Evolutionary conservation across 2,113 vertebrate genomes (phyloP).

Genomic region (Perca schrenkii): DNA sequence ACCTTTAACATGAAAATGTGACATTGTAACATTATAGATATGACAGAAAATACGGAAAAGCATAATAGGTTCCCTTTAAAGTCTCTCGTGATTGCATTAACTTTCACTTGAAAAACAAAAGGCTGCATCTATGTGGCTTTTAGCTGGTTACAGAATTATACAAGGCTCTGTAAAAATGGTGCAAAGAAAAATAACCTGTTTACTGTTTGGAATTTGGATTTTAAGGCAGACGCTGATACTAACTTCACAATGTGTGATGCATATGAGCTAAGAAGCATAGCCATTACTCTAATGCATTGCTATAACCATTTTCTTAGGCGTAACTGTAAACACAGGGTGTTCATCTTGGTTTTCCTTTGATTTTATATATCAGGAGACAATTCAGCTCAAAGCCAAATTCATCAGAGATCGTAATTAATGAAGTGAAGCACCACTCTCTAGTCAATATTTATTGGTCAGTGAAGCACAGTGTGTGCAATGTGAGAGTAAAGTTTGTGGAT

Average conservation of each 20-base stretch:
- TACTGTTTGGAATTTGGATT: not conserved
- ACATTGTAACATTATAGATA: too few species aligned
- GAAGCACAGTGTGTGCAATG: conserved; percentile 20
- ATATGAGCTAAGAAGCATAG: conserved; percentile 6
- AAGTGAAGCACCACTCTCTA: conserved; percentile 17
- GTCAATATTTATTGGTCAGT: conserved; percentile 61
- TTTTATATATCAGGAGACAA: conserved; percentile 14
- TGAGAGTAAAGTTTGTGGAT: conserved; percentile 9
- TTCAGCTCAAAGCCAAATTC: conserved; percentile 35
- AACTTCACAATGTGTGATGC: not conserved
- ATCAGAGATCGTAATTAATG: conserved; percentile 57
- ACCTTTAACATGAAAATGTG: too few species aligned
- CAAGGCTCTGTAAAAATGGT: not conserved
- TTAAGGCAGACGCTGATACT: not conserved
- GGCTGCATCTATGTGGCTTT: not conserved
- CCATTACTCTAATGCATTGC: not conserved
- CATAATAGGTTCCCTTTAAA: too few species aligned
- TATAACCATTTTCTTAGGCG: conserved; percentile 4
- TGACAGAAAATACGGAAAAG: too few species aligned
- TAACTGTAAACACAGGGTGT: not conserved
- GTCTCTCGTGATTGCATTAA: not conserved
- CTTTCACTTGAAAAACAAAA: not conserved
- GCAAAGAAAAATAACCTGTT: not conserved
- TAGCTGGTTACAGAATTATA: not conserved
- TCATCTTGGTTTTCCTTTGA: conserved; percentile 1